phyloP scores from a whole-genome alignment of 2,113 vertebrate species.

The Gulo gulo region DNA sequence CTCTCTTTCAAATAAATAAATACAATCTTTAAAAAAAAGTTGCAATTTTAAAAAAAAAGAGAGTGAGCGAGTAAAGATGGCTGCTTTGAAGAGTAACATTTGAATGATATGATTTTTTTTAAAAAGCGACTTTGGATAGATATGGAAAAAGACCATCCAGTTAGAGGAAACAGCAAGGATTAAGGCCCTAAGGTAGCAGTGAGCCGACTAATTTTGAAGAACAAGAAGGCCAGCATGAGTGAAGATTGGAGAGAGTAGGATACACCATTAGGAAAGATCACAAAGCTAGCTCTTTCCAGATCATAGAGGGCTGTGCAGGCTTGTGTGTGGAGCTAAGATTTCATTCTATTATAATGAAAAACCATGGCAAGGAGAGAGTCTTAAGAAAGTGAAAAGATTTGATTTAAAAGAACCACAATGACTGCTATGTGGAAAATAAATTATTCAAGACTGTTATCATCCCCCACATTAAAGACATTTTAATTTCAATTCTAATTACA shows the following conservation, averaged over 20 bases:
- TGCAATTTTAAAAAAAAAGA: too few species aligned
- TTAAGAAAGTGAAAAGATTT: neutral
- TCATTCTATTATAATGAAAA: conserved; percentile 20
- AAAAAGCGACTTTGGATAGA: neutral
- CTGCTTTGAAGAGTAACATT: neutral
- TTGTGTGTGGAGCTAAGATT: neutral
- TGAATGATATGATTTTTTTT: neutral
- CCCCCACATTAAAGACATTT: neutral
- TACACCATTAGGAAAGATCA: neutral
- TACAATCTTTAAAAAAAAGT: too few species aligned
- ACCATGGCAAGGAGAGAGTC: neutral
- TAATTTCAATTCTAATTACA: neutral
- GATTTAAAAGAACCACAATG: conserved; percentile 23
- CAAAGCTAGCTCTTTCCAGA: neutral
- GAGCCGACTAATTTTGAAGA: neutral
- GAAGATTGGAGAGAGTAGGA: neutral
- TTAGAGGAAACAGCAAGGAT: neutral
- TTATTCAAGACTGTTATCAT: neutral
- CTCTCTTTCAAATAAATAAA: too few species aligned
- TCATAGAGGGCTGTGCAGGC: neutral
- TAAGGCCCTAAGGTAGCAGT: neutral
- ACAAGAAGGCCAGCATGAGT: neutral
- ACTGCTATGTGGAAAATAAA: neutral
- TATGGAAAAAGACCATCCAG: neutral
- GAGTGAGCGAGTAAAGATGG: too few species aligned